Evolutionary conservation across 2,797 vertebrate species (phyloP).

Genomic region (Cuniculus paca): DNA sequence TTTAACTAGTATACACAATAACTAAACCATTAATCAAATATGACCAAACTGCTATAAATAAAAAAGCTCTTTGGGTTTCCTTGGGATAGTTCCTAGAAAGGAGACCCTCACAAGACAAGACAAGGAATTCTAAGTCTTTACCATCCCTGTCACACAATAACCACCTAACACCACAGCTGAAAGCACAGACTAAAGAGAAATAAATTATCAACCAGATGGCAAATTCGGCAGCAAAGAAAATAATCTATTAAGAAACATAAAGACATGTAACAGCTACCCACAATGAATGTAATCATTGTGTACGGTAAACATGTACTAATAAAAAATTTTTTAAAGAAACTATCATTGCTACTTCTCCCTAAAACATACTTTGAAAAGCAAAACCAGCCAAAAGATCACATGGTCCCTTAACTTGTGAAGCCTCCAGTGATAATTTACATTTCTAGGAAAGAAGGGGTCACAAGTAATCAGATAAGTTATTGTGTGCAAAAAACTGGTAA

Average conservation of each 20-base stretch:
- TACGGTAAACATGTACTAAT: not conserved
- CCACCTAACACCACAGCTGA: not conserved
- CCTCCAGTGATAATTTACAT: not conserved
- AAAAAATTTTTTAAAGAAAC: not conserved
- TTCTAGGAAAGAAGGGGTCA: not conserved
- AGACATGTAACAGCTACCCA: not conserved
- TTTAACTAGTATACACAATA: not conserved
- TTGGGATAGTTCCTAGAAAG: slow-evolving; percentile 53
- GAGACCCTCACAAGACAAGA: not conserved
- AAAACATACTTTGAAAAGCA: slow-evolving; percentile 13
- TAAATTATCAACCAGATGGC: not conserved
- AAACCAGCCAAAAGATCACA: slow-evolving; percentile 18
- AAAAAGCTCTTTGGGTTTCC: not conserved
- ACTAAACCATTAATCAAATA: slow-evolving; percentile 29
- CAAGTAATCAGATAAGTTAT: not conserved
- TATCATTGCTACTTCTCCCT: not conserved
- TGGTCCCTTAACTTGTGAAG: slow-evolving; percentile 13
- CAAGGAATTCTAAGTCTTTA: slow-evolving; percentile 29
- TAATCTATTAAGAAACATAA: slow-evolving; percentile 2
- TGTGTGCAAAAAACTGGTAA: not conserved
- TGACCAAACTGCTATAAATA: not conserved
- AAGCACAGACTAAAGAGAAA: not conserved
- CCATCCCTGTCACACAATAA: not conserved
- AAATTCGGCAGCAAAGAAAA: not conserved
- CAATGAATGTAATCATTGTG: not conserved